phyloP scores from a whole-genome alignment of 2,113 vertebrate species.

The Alectura lathami region DNA sequence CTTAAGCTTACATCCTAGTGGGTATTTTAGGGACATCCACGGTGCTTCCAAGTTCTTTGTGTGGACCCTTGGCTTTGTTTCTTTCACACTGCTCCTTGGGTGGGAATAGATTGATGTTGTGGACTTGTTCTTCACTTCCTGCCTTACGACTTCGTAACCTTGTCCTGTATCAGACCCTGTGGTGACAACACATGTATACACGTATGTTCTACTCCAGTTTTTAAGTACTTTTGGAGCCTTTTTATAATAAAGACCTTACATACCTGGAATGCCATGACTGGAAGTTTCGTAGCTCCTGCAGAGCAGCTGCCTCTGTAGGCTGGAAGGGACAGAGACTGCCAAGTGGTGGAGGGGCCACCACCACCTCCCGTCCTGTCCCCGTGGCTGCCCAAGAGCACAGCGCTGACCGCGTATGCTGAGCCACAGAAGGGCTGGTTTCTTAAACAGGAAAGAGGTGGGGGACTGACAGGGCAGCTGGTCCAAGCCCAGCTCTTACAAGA shows the following conservation, averaged over 20 bases:
- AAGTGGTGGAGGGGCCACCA: neutral
- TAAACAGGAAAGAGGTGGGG: neutral
- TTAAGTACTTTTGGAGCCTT: neutral
- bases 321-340: neutral
- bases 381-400: neutral
- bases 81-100: neutral
- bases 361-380: neutral
- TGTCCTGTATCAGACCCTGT: neutral
- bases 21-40: neutral
- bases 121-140: neutral
- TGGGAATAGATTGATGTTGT: neutral
- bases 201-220: rapidly evolving
- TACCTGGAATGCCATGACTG: rapidly evolving
- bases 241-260: rapidly evolving
- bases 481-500: neutral
- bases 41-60: no score
- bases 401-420: neutral
- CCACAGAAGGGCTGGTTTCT: neutral
- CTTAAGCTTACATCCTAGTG: neutral
- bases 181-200: rapidly evolving
- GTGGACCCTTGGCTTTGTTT: neutral
- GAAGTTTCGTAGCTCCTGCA: neutral
- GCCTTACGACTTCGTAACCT: rapidly evolving
- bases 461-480: neutral
- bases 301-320: neutral